phyloP scores from a whole-genome alignment of 1,140 invertebrate species.

The Hetaerina americana region DNA sequence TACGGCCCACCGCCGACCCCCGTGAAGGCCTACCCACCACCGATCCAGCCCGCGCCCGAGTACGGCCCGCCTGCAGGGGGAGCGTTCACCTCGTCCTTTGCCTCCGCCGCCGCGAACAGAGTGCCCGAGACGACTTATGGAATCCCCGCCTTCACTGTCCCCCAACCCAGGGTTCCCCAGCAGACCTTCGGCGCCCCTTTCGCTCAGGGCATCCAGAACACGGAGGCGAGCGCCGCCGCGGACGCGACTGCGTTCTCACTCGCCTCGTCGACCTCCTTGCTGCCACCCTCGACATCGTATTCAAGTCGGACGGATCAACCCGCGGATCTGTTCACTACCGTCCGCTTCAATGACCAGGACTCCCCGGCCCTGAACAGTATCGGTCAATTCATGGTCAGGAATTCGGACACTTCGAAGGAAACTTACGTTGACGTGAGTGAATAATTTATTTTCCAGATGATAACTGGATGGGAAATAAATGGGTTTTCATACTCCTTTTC shows the following conservation, averaged over 20 bases:
- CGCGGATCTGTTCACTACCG: neutral
- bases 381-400: too few relatives aligned
- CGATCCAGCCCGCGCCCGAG: neutral
- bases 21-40: neutral
- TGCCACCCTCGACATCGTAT: neutral
- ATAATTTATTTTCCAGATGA: too few relatives aligned
- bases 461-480: too few relatives aligned
- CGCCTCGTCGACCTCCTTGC: neutral
- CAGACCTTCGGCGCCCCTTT: neutral
- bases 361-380: too few relatives aligned
- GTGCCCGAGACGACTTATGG: neutral
- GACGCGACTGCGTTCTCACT: neutral
- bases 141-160: neutral
- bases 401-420: too few relatives aligned
- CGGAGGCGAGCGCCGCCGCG: too few relatives aligned
- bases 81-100: neutral
- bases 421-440: too few relatives aligned
- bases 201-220: neutral
- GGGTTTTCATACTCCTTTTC: too few relatives aligned
- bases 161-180: neutral
- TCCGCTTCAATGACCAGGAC: too few relatives aligned
- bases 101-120: too few relatives aligned
- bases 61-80: neutral
- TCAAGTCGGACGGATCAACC: neutral
- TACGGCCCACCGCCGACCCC: neutral